Base-by-base conservation (phyloP, 2,888 invertebrate genomes). In the Phengaris alcon region DNA sequence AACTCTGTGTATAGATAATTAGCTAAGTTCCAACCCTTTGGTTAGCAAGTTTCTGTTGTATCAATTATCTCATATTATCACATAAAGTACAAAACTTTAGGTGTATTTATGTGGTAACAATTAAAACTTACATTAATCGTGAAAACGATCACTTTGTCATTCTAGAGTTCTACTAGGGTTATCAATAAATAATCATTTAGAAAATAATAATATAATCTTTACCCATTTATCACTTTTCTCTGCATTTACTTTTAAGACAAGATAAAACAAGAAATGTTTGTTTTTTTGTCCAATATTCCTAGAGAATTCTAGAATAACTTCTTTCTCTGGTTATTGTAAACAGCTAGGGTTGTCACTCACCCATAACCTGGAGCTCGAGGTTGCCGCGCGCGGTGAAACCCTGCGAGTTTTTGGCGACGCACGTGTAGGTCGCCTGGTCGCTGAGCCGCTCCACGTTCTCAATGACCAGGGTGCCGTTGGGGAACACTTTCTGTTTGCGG, bases 341-440 rank as follows among this genome's bases (percentile, higher is more conserved):
- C 3, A 3, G n/a, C 7, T n/a, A 13, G 52, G 10, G 10, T 6
- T 52, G 35, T 46, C 74, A 95, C 98, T 97, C 95, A 99, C 99
- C 98, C 97, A 99, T 98, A 75, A 99, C 98, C 96, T 97, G 97
- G 77, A 99, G 97, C 95, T 98, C 98, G 77, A 99, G 95, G 54
- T 96, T 96, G 84, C 97, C 97, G 79, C 97, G 95, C 64, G 97
- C 97, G 81, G 96, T 97, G 91, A 97, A 98, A 77, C 97, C 98
- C 87, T 98, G 97, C 13, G 96, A 96, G 90, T 98, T 98, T 87
- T 97, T 96, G 46, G 98, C 99, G 48, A 98, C 97, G 88, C 99
- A 99, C 0, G 97, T 97, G 93, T 99, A 99, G 0, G 97, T 97
- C 9, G 98, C 98, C 87, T 98, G 98, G 89, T 99, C 99, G 78